Conservation (phyloP, 2,113 vertebrate species). For the Pipra filicauda region DNA sequence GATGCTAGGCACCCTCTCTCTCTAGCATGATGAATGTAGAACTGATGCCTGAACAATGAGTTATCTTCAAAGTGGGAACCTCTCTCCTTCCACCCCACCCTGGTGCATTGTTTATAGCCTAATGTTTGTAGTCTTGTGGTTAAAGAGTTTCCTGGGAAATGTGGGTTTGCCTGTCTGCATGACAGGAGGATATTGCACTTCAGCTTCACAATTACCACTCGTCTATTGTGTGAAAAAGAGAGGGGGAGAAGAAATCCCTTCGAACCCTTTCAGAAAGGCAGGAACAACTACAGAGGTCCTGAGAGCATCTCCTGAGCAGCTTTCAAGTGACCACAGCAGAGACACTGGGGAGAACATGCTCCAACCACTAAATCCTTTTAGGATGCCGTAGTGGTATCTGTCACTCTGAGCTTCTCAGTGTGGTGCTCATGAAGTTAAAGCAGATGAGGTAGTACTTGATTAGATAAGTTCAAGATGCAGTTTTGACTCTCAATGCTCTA, state of each 20-base stretch:
- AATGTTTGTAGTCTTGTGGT: neutral
- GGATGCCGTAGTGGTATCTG: neutral
- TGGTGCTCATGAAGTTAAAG: neutral
- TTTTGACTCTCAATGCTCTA: neutral
- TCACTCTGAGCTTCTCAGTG: neutral
- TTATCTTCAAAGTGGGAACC: neutral
- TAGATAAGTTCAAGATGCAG: neutral
- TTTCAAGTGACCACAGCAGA: neutral
- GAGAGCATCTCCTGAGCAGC: neutral
- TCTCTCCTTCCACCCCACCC: neutral
- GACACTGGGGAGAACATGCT: neutral
- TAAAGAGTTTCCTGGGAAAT: neutral
- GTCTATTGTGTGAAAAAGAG: neutral
- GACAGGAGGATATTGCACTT: neutral
- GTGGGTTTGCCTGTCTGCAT: neutral
- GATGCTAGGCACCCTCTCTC: neutral
- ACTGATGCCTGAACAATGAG: neutral
- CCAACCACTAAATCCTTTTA: neutral
- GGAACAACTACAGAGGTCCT: neutral
- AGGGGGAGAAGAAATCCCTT: neutral
- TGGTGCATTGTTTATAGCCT: neutral
- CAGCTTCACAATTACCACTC: neutral
- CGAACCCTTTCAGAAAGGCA: neutral
- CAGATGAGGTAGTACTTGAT: neutral
- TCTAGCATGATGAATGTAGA: neutral